Percentiles rank a stretch among this genome's conserved stretches.
phyloP scores from a whole-genome alignment of 2,113 vertebrate species.

The Gymnogyps californianus region DNA sequence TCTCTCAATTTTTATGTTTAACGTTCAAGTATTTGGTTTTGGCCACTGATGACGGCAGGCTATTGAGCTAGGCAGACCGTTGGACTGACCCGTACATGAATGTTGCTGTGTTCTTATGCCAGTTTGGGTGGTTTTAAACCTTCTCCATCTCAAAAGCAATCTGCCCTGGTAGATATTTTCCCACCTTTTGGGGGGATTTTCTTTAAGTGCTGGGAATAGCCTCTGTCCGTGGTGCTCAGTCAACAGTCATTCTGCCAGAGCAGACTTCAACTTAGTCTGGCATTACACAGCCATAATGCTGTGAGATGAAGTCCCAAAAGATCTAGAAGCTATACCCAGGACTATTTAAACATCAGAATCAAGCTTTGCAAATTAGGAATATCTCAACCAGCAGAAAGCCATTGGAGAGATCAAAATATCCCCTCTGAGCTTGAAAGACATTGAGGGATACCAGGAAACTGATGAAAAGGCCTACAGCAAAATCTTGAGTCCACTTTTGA shows the following conservation, averaged over 20 bases:
- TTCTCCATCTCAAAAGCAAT: neutral
- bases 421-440: neutral
- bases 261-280: neutral
- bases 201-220: neutral
- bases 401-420: neutral
- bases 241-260: neutral
- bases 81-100: neutral
- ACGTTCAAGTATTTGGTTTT: neutral
- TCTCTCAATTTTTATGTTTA: neutral
- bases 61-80: neutral
- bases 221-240: constrained; percentile 47
- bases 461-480: neutral
- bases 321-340: neutral
- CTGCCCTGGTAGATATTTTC: neutral
- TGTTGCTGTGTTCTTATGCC: neutral
- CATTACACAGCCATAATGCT: neutral
- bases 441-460: neutral
- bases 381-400: neutral
- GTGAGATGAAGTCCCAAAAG: neutral
- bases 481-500: neutral
- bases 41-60: neutral
- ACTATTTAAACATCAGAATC: neutral
- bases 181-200: neutral
- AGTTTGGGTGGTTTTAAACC: neutral
- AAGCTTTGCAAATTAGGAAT: neutral